Conservation (phyloP, 2,113 vertebrate species). For the human (Homo sapiens) region GRCh38 chr2:158069001-158069500, state of each 20-base stretch:
- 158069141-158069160: not conserved
- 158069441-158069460: not conserved
- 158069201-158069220: not conserved
- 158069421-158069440: not conserved
- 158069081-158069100: too few species aligned
- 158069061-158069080: too few species aligned
- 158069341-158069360: not conserved
- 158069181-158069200: not conserved
- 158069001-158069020: too few species aligned
- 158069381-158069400: not conserved
- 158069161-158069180: not conserved
- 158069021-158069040: too few species aligned
- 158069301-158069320: not conserved
- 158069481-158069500: not conserved
- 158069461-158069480: not conserved
- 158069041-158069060: too few species aligned
- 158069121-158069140: not conserved
- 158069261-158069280: not conserved
- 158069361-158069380: not conserved
- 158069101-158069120: not conserved
- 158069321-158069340: not conserved
- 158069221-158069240: not conserved
- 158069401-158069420: not conserved
- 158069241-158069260: not conserved
- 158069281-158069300: not conserved